Conservation (phyloP, 2,113 vertebrate genomes). For the Progne subis region DNA sequence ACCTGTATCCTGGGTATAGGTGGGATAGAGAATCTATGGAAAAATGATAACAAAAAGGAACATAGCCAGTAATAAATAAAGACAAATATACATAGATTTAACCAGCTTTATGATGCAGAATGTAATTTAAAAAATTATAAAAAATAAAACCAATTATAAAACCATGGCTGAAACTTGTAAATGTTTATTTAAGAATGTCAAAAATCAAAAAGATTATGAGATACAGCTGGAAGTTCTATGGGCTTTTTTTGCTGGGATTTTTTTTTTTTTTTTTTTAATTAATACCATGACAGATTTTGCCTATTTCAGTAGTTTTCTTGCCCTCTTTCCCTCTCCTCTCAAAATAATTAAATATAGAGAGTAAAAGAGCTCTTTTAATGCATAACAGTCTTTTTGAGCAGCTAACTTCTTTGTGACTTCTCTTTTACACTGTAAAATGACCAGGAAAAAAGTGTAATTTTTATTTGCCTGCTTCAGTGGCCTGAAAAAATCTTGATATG, state of each 20-base stretch:
- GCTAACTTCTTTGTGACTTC: neutral
- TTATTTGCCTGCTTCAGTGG: neutral
- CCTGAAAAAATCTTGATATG: neutral
- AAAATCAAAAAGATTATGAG: neutral
- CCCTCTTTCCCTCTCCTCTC: neutral
- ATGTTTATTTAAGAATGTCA: neutral
- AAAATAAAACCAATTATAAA: neutral
- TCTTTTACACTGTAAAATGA: neutral
- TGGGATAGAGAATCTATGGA: neutral
- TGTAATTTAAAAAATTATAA: neutral
- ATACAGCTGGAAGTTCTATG: neutral
- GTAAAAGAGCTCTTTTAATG: neutral
- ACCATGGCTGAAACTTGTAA: neutral
- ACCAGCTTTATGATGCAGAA: neutral
- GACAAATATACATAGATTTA: neutral
- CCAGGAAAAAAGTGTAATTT: neutral
- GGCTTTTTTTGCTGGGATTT: neutral
- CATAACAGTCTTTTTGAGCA: neutral
- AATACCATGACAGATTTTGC: neutral
- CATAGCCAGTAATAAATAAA: neutral
- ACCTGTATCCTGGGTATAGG: neutral
- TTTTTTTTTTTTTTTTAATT: neutral
- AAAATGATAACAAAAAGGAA: neutral
- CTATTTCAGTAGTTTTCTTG: neutral
- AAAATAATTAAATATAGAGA: neutral